Evolutionary conservation across 1,140 invertebrate species (phyloP), one percentile per base, ranked within the genome.

Genomic region (Ectropis grisescens): DNA sequence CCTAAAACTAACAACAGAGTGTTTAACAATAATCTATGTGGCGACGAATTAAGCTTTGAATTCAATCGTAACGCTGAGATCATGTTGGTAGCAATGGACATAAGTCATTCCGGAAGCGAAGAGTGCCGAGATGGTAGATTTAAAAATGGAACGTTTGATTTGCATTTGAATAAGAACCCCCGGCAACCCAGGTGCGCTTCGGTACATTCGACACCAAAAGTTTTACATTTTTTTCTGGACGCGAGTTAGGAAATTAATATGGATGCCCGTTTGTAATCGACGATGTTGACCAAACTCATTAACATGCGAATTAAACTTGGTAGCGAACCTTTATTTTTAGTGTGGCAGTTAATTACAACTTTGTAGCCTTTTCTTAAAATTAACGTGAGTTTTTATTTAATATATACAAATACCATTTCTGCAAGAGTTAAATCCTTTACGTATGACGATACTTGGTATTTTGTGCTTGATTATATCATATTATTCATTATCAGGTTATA

Each of bases 91-190:
- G 48, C 41, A 41, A 58, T 68, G 70, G 55, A 75, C 64, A 72
- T 78, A 80, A 78, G 75, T 75, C 75, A 52, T 74, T 80, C 62
- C 68, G 75, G 75, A 80, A 75, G 68, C 66, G 58, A 74, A 66
- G 59, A 70, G 62, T 58, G 59, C 59, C 60, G 70, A 78, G 72
- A 80, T 78, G 71, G 75, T 78, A 74, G 72, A 81, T 76, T 78
- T 78, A 64, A 81, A 81, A 81, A 81, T 81, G 76, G 76, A 78
- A 78, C 76, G 72, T 78, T 81, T 78, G 72, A 81, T 81, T 81
- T 81, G 71, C 76, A 81, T 81, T 81, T 81, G 76, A 80, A 80
- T 80, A 66, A 75, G 64, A 66, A 67, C 66, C 70, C 75, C 75
- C 54, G 69, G 68, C 75, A 72, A 71, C 72, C 75, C 75, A 80